These are phyloP conservation scores for Ennomos erosarius DNA, from an alignment of 2,888 invertebrate species.

Conservation along the genomic window DNA sequence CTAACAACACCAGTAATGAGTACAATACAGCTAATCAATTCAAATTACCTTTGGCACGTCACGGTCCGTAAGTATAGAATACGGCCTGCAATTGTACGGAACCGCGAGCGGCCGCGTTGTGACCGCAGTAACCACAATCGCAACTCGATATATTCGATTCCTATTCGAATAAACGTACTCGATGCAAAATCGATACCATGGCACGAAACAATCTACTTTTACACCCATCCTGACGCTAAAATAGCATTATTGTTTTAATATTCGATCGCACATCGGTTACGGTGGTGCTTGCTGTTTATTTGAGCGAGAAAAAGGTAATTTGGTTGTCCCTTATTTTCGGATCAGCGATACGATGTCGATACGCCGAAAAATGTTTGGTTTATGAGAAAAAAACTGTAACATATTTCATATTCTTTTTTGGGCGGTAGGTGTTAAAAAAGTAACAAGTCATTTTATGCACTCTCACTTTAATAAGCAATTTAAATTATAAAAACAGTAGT, in stretches of 20 bases:
- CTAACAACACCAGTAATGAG: conserved; percentile 6
- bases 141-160: conserved; percentile 49
- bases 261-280: conserved; percentile 7
- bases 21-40: conserved; percentile 23
- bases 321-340: too few relatives aligned
- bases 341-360: too few relatives aligned
- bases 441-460: too few relatives aligned
- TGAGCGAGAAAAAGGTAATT: neutral
- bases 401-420: too few relatives aligned
- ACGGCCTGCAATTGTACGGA: conserved; percentile 47
- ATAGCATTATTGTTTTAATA: conserved; percentile 11
- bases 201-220: conserved; percentile 25
- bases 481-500: too few relatives aligned
- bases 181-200: conserved; percentile 58
- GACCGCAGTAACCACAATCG: conserved; percentile 60
- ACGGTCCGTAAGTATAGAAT: conserved; percentile 21
- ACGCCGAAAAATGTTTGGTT: too few relatives aligned
- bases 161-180: conserved; percentile 48
- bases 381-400: too few relatives aligned
- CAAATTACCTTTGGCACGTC: conserved; percentile 20
- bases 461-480: too few relatives aligned
- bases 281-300: neutral
- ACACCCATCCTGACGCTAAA: conserved; percentile 9
- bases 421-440: too few relatives aligned
- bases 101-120: conserved; percentile 51